Evolutionary conservation across 2,113 vertebrate genomes (phyloP).

Genomic region (Xerus inauris): DNA sequence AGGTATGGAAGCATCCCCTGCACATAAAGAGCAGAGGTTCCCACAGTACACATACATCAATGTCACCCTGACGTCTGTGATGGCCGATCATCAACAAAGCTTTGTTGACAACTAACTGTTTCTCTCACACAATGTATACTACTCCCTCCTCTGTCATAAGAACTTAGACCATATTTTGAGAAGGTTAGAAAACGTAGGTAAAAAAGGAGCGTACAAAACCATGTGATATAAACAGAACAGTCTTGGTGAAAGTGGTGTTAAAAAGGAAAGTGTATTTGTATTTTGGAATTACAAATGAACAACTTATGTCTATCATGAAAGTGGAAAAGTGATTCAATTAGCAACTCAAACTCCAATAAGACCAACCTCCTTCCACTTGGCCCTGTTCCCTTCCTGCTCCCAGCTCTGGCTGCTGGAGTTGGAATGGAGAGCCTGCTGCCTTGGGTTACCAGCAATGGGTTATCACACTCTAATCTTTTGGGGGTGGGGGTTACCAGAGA

Average conservation of each 20-base stretch:
- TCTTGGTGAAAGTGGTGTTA: neutral
- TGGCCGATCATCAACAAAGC: constrained; percentile 24
- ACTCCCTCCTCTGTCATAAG: neutral
- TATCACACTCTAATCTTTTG: neutral
- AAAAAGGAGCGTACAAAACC: neutral
- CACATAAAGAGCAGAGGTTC: neutral
- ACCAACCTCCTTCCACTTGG: neutral
- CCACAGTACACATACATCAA: neutral
- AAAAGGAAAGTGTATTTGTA: constrained; percentile 17
- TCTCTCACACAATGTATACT: neutral
- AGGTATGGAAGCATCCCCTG: neutral
- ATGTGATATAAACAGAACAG: neutral
- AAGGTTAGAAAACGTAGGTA: constrained; percentile 22
- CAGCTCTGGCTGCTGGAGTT: neutral
- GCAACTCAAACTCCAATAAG: neutral
- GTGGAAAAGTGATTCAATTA: neutral
- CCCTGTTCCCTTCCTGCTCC: neutral
- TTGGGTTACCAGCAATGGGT: neutral
- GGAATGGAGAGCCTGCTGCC: neutral
- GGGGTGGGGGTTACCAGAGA: no score
- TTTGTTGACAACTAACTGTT: constrained; percentile 73
- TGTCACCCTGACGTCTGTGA: neutral
- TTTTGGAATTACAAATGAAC: constrained; percentile 35
- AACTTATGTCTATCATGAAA: neutral
- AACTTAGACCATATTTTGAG: constrained; percentile 25